Percentiles rank a stretch among this genome's conserved stretches.
These are phyloP conservation scores for Catharus ustulatus DNA, from an alignment of 2,797 vertebrate genomes.

Conservation along the genomic window DNA sequence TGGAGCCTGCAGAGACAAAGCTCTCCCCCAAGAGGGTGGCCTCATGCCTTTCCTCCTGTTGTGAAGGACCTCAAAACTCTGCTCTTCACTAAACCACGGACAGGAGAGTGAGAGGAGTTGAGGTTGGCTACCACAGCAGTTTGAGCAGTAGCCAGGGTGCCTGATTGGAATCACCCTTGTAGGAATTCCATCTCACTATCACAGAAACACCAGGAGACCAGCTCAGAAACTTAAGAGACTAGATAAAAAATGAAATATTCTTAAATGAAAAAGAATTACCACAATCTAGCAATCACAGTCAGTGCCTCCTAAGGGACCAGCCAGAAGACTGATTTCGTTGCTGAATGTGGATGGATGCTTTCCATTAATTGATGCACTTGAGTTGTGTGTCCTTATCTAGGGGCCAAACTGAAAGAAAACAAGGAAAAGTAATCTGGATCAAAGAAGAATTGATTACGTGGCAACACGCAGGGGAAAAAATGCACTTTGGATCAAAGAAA, in stretches of 20 bases:
- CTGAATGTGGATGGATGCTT: neutral
- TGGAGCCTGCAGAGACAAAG: neutral
- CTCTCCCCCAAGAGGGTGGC: neutral
- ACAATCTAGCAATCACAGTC: neutral
- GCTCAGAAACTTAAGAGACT: neutral
- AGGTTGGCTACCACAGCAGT: neutral
- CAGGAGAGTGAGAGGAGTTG: neutral
- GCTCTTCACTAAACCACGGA: neutral
- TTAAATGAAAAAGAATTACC: neutral
- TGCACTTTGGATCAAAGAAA: neutral
- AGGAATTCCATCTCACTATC: neutral
- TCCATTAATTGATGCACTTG: neutral
- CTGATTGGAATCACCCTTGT: neutral
- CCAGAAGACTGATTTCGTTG: neutral
- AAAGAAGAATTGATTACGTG: conserved; percentile 11
- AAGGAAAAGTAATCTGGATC: neutral
- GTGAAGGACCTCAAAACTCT: neutral
- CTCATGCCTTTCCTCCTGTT: neutral
- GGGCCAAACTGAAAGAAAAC: conserved; percentile 1
- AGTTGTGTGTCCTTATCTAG: neutral
- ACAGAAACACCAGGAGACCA: neutral
- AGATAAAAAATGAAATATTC: neutral
- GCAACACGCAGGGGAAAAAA: neutral
- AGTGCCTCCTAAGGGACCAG: conserved; percentile 8
- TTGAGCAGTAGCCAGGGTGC: neutral